Percentiles rank a stretch among this genome's conserved stretches.
These are phyloP conservation scores for Amblyjoppa fuscipennis DNA, from an alignment of 2,888 invertebrate genomes.

Conservation along the genomic window DNA sequence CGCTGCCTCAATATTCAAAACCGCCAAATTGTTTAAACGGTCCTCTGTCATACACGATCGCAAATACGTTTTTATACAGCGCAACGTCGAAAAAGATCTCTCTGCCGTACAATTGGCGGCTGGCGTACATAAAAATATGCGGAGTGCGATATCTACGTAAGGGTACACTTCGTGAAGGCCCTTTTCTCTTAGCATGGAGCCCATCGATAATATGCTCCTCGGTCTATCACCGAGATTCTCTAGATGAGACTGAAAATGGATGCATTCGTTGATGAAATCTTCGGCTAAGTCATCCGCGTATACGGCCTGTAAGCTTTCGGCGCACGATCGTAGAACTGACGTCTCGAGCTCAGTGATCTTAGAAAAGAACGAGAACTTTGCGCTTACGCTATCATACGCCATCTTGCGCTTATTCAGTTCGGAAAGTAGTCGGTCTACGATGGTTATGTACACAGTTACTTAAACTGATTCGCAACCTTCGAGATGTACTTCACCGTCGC, in stretches of 20 bases:
- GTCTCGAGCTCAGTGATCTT: constrained; percentile 67
- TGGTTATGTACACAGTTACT: background rate
- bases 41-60: constrained; percentile 17
- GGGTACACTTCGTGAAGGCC: constrained; percentile 71
- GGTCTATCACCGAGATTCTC: constrained; percentile 58
- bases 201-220: constrained; percentile 36
- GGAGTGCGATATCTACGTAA: constrained; percentile 63
- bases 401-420: constrained; percentile 30
- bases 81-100: constrained; percentile 60
- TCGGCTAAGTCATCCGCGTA: constrained; percentile 72
- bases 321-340: constrained; percentile 58
- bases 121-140: constrained; percentile 56
- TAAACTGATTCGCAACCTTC: constrained; percentile 10
- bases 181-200: constrained; percentile 70
- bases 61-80: constrained; percentile 57
- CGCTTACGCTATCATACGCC: constrained; percentile 23
- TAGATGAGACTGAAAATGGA: constrained; percentile 63
- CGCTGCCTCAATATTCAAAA: no score
- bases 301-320: constrained; percentile 57
- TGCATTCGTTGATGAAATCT: constrained; percentile 69
- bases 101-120: constrained; percentile 59
- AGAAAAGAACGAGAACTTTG: constrained; percentile 67
- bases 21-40: no score
- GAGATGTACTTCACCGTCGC: constrained; percentile 11
- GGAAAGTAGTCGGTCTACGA: constrained; percentile 25